phyloP scores from a whole-genome alignment of 2,797 vertebrate species.

The Numenius phaeopus region DNA sequence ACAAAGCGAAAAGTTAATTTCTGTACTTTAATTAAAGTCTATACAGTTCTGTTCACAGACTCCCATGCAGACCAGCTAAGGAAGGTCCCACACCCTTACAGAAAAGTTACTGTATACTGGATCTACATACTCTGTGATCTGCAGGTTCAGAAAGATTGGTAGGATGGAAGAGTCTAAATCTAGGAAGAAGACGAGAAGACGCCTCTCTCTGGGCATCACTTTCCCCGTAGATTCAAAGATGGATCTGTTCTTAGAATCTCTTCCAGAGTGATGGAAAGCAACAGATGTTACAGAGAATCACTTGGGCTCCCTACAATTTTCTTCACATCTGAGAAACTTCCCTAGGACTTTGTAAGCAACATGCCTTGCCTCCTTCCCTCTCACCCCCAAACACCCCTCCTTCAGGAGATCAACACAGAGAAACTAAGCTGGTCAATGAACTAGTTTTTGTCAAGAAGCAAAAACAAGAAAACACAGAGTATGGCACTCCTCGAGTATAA shows the following conservation, averaged over 20 bases:
- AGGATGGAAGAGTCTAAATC: background rate
- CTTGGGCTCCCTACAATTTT: background rate
- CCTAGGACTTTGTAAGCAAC: background rate
- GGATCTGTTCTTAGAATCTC: background rate
- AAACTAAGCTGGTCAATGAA: background rate
- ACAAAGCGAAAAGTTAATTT: constrained; percentile 35
- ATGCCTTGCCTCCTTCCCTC: background rate
- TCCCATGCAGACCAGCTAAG: background rate
- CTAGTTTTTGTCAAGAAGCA: background rate
- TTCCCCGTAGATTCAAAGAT: background rate
- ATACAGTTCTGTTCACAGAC: background rate
- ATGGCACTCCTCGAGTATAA: background rate
- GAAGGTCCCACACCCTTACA: background rate
- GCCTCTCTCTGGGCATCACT: background rate
- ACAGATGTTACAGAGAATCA: background rate
- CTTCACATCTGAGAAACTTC: background rate
- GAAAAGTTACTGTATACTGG: background rate
- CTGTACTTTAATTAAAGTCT: background rate
- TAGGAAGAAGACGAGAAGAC: background rate
- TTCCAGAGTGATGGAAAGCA: background rate
- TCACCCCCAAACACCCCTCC: background rate
- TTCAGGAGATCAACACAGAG: background rate
- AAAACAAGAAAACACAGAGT: background rate
- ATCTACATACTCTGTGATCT: background rate
- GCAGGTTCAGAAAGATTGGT: background rate